Evolutionary conservation across 2,113 vertebrate species (phyloP).

Genomic region (Peromyscus californicus): DNA sequence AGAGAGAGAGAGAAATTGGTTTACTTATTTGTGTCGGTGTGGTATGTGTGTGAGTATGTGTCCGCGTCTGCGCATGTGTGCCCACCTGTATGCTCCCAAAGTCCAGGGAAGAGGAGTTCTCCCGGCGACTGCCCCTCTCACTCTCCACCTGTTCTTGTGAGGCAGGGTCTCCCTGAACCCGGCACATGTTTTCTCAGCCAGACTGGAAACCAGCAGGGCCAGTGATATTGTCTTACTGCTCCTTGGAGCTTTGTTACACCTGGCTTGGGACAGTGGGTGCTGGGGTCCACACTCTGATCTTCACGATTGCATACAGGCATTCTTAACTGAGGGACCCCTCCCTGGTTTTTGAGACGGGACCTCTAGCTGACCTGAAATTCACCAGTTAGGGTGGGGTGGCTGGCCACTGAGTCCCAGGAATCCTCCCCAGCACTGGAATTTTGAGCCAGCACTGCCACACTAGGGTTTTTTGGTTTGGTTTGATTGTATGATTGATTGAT

Average conservation of each 20-base stretch:
- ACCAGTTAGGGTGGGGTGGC: not conserved
- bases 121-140: no score
- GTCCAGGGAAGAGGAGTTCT: not conserved
- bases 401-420: not conserved
- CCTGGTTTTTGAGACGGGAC: not conserved
- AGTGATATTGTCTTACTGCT: not conserved
- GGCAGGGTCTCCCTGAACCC: not conserved
- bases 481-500: not conserved
- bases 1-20: not conserved
- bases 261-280: no score
- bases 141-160: not conserved
- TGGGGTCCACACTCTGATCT: not conserved
- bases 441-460: not conserved
- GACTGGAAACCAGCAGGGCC: no score
- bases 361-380: not conserved
- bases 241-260: not conserved
- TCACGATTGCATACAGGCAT: not conserved
- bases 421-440: not conserved
- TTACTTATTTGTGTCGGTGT: not conserved
- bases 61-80: not conserved
- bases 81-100: not conserved
- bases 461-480: not conserved
- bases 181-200: not conserved
- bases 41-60: not conserved
- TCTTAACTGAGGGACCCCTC: not conserved